Conservation (phyloP, 2,797 vertebrate genomes). For the Protonibea diacanthus region DNA sequence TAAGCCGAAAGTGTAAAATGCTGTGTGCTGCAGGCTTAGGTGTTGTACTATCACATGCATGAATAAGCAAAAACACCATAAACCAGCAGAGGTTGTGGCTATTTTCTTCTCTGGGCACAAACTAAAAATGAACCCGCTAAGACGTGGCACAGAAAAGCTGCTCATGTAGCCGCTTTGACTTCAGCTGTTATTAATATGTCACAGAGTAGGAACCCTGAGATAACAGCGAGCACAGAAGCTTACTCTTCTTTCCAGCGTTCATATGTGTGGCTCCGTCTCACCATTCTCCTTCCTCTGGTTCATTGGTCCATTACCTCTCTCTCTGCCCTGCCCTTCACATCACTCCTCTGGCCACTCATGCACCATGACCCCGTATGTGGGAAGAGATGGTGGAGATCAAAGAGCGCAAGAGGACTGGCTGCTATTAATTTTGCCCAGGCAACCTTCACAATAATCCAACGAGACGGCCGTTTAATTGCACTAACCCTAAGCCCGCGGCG, state of each 20-base stretch:
- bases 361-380: slow-evolving; percentile 62
- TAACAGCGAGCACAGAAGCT: slow-evolving; percentile 3
- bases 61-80: background rate
- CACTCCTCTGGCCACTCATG: slow-evolving; percentile 54
- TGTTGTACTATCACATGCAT: background rate
- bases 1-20: background rate
- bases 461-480: slow-evolving; percentile 82
- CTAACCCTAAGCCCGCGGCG: slow-evolving; percentile 68
- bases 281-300: slow-evolving; percentile 14
- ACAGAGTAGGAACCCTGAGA: background rate
- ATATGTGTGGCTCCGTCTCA: slow-evolving; percentile 3
- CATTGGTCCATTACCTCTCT: slow-evolving; percentile 40
- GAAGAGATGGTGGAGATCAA: slow-evolving; percentile 57
- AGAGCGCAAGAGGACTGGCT: slow-evolving; percentile 66
- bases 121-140: background rate
- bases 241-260: slow-evolving; percentile 17
- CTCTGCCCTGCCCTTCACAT: slow-evolving; percentile 48
- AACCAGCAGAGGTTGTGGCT: background rate
- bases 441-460: slow-evolving; percentile 79
- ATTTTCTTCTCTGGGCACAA: slow-evolving; percentile 1
- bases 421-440: slow-evolving; percentile 78
- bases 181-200: slow-evolving; percentile 9
- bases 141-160: background rate
- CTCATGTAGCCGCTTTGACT: slow-evolving; percentile 20
- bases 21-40: background rate